Conservation (phyloP, 2,797 vertebrate genomes). For the Semotilus atromaculatus region DNA sequence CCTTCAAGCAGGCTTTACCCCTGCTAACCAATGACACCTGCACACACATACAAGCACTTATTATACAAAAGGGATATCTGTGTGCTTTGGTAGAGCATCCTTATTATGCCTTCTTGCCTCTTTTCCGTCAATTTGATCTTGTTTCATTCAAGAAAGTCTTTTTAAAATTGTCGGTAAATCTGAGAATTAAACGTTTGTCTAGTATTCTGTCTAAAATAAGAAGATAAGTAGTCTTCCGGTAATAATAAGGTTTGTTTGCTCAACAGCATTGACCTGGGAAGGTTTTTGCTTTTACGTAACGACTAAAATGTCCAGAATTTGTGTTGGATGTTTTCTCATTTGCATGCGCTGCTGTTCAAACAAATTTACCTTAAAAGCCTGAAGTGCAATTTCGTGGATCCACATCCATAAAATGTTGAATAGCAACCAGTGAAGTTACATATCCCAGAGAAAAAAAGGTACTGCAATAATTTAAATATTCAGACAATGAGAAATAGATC, state of each 20-base stretch:
- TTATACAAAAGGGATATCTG: not conserved
- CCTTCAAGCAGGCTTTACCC: constrained; percentile 27
- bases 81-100: not conserved
- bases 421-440: constrained; percentile 10
- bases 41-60: not conserved
- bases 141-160: not conserved
- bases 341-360: not conserved
- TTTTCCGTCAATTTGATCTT: not conserved
- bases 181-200: not conserved
- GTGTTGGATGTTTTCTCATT: not conserved
- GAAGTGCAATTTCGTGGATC: not conserved
- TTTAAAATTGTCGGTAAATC: not conserved
- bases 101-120: constrained; percentile 1
- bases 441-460: constrained; percentile 13
- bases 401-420: constrained; percentile 20
- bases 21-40: not conserved
- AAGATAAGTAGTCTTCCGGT: not conserved
- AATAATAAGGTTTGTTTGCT: constrained; percentile 17
- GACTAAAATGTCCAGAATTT: not conserved
- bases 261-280: not conserved
- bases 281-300: not conserved
- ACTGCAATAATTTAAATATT: constrained; percentile 18
- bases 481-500: constrained; percentile 16
- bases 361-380: constrained; percentile 23
- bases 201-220: not conserved